Evolutionary conservation across 1,140 invertebrate genomes (phyloP).

Genomic region (Cryptotermes secundus): DNA sequence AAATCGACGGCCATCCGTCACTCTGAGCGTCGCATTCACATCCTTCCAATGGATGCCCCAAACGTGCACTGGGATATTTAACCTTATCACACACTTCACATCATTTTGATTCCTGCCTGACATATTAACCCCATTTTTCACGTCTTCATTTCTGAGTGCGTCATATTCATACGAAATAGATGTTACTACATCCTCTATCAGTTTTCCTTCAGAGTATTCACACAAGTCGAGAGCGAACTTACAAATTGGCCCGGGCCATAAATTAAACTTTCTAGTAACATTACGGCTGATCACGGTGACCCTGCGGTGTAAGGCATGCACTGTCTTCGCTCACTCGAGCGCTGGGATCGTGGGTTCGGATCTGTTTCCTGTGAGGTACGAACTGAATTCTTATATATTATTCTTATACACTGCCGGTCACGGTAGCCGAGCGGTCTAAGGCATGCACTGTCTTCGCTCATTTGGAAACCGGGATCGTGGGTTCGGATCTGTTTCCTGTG

Average conservation of each 20-base stretch:
- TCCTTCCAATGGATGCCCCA: neutral
- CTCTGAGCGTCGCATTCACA: neutral
- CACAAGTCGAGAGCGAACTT: neutral
- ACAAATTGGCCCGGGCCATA: neutral
- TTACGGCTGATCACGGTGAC: too few species aligned
- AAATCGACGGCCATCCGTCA: neutral
- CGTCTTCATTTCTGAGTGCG: conserved; percentile 8
- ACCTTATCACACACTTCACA: conserved; percentile 14
- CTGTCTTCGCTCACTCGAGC: too few species aligned
- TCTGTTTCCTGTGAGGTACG: too few species aligned
- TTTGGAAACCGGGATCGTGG: too few species aligned
- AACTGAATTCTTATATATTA: too few species aligned
- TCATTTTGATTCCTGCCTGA: neutral
- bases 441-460: too few species aligned
- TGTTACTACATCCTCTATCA: neutral
- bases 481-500: too few species aligned
- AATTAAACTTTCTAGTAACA: neutral
- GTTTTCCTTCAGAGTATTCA: neutral
- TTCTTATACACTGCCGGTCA: too few species aligned
- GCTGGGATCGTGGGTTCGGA: too few species aligned
- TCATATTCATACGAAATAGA: neutral
- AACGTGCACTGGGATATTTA: neutral
- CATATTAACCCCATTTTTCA: conserved; percentile 17
- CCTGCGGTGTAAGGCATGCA: too few species aligned
- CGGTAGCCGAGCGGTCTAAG: too few species aligned